phyloP scores from a whole-genome alignment of 2,888 invertebrate genomes.

The Urechis unicinctus region DNA sequence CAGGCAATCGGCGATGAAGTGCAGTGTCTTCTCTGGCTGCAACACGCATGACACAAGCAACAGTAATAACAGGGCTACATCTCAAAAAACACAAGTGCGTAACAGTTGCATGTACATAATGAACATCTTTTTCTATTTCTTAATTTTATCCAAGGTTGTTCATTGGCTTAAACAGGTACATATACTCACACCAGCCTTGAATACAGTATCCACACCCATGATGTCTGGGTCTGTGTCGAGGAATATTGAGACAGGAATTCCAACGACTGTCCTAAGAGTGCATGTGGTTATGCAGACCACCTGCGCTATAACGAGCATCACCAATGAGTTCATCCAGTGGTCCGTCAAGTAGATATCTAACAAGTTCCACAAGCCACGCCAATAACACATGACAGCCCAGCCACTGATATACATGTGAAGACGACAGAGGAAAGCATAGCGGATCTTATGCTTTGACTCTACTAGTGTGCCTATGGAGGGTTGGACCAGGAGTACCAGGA shows the following conservation, averaged over 20 bases:
- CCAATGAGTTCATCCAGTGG: slow-evolving; percentile 14
- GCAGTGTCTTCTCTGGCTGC: slow-evolving; percentile 12
- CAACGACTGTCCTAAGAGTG: slow-evolving; percentile 21
- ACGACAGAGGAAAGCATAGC: slow-evolving; percentile 12
- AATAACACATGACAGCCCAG: slow-evolving; percentile 23
- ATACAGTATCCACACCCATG: slow-evolving; percentile 20
- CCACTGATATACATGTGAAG: slow-evolving; percentile 20
- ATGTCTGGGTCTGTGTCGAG: slow-evolving; percentile 20
- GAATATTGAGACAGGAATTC: slow-evolving; percentile 19
- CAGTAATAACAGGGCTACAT: no score
- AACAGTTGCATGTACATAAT: no score
- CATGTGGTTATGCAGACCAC: slow-evolving; percentile 14
- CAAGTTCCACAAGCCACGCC: slow-evolving; percentile 24
- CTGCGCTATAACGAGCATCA: slow-evolving; percentile 15
- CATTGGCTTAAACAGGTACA: no score
- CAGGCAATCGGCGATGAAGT: slow-evolving; percentile 16
- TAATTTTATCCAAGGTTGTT: no score
- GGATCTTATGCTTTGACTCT: neutral
- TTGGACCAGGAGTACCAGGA: slow-evolving; percentile 16
- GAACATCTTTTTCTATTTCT: no score
- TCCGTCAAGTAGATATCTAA: slow-evolving; percentile 19
- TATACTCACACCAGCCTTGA: slow-evolving; percentile 15
- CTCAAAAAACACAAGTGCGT: no score
- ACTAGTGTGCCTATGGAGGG: slow-evolving; percentile 12
- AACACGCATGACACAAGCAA: no score